phyloP scores from a whole-genome alignment of 2,888 invertebrate genomes.

The Catocala nupta region DNA sequence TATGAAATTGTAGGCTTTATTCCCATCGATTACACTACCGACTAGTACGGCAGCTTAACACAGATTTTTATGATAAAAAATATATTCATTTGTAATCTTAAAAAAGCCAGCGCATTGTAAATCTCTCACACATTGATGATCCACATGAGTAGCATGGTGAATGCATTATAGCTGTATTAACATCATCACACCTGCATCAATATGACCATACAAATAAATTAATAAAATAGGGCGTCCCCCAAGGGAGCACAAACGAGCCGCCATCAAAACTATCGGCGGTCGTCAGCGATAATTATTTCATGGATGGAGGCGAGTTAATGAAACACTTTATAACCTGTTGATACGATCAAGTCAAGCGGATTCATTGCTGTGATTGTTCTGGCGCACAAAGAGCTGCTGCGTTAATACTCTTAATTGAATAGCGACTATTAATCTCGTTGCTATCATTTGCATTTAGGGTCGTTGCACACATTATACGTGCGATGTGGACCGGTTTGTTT shows the following conservation, averaged over 20 bases:
- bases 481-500: neutral
- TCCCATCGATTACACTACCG: no score
- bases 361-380: conserved; percentile 42
- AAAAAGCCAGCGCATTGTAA: no score
- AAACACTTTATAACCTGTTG: conserved; percentile 51
- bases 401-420: conserved; percentile 47
- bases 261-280: conserved; percentile 9
- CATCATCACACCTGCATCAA: no score
- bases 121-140: no score
- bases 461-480: neutral
- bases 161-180: no score
- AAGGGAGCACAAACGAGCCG: conserved; percentile 3
- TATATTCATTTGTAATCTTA: no score
- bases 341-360: conserved; percentile 45
- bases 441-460: conserved; percentile 20
- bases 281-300: conserved; percentile 11
- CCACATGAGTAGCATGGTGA: no score
- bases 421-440: conserved; percentile 25
- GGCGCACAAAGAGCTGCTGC: conserved; percentile 34
- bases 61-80: no score
- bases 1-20: no score
- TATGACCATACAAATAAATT: no score
- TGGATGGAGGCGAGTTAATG: conserved; percentile 24
- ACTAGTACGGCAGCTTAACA: no score
- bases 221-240: neutral